Conservation (phyloP, 2,888 invertebrate genomes). For the Colostygia pectinataria region DNA sequence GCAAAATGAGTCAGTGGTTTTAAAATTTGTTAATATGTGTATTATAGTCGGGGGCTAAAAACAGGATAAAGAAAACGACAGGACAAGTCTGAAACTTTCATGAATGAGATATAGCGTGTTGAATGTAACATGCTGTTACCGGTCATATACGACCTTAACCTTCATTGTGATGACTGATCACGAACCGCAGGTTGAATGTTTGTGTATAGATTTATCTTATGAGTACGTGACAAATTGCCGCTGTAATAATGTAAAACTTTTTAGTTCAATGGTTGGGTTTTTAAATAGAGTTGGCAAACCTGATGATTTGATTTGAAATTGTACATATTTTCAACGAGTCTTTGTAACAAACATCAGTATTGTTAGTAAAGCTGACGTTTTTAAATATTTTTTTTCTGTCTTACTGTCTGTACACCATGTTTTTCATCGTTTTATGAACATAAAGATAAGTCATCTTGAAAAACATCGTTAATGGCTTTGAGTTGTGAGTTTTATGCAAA, state of each 20-base stretch:
- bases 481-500: slow-evolving; percentile 18
- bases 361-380: no score
- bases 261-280: no score
- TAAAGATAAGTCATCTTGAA: slow-evolving; percentile 1
- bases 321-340: no score
- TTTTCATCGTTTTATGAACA: background rate
- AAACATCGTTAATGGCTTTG: slow-evolving; percentile 10
- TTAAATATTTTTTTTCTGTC: background rate
- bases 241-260: background rate
- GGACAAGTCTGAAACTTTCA: background rate
- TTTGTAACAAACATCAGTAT: no score
- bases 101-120: slow-evolving; percentile 16
- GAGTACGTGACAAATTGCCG: background rate
- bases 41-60: no score
- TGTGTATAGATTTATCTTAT: slow-evolving; percentile 3
- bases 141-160: slow-evolving; percentile 34
- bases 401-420: background rate
- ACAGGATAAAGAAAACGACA: background rate
- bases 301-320: no score
- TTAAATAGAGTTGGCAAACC: no score
- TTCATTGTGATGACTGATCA: slow-evolving; percentile 46
- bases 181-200: slow-evolving; percentile 36
- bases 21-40: no score
- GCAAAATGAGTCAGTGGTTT: no score
- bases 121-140: slow-evolving; percentile 10